Evolutionary conservation across 1,140 invertebrate species (phyloP), one percentile per base, ranked within the genome.

Genomic region (Rhopalosiphum padi): DNA sequence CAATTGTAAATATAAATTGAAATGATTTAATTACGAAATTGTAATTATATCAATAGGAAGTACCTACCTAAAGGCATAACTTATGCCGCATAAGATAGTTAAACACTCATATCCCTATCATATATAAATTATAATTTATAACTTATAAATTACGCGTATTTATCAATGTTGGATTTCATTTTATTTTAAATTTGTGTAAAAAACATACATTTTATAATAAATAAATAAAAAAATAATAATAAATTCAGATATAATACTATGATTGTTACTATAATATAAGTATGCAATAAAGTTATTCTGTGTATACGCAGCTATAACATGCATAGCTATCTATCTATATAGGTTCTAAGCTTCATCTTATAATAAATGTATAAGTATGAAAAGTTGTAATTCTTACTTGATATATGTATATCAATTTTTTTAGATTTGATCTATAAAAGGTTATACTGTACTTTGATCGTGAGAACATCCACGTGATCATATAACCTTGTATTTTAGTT

Each of bases 381-480:
- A 77, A 77, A 51, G 18, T 77, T 77, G 60, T 77, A 15, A 77
- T n/a, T 77, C 15, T n/a, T n/a, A 77, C n/a, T 77, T 77, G 60
- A 77, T 77, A 15, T 55, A 89, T 89, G 48, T 55, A 55, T 90
- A 68, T 30, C 89, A 60, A 43, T 60, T 60, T 68, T 68, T 60
- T 68, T 68, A 68, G 8, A 55, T 55, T 83, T 53, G 46, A 85
- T 86, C 48, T 93, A 93, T 25, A 53, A 93, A 92, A 93, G 82
- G 82, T 93, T 93, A 41, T 41, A 92, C 41, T n/a, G 7, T 48
- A 92, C 77, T 37, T 35, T 68, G n/a, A 48, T 83, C 77, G 91
- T 93, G 91, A 93, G 91, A 93, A 86, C 18, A 55, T 86, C 46
- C 48, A 93, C 91, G 91, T 93, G 91, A 93, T 51, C 46, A 93